Conservation (phyloP, 2,797 vertebrate species). For the Calcarius lapponicus region DNA sequence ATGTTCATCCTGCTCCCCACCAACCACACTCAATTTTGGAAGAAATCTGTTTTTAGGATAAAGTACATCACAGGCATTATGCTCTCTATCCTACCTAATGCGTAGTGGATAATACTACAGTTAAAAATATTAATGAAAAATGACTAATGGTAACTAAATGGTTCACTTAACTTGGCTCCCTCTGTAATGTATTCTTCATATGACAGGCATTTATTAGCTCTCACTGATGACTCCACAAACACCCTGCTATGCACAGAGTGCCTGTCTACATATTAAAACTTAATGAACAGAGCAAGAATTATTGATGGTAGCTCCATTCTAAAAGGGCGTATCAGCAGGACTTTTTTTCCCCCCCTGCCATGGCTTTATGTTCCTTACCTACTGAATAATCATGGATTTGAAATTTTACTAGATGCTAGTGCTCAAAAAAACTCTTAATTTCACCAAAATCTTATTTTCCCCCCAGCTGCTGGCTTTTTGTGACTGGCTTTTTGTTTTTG, state of each 20-base stretch:
- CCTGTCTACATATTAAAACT: constrained; percentile 62
- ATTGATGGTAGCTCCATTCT: constrained; percentile 44
- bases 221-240: constrained; percentile 49
- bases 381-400: neutral
- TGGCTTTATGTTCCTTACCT: constrained; percentile 3
- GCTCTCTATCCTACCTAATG: constrained; percentile 6
- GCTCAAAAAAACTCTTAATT: neutral
- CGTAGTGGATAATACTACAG: neutral
- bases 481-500: neutral
- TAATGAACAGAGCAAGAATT: constrained; percentile 49
- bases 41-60: neutral
- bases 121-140: constrained; percentile 62
- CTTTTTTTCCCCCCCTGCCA: neutral
- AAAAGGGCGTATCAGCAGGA: constrained; percentile 13
- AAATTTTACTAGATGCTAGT: neutral
- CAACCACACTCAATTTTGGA: neutral
- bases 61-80: neutral
- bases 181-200: constrained; percentile 35
- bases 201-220: constrained; percentile 63
- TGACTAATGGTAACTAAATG: constrained; percentile 50
- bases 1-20: neutral
- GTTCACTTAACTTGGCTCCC: constrained; percentile 45
- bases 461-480: neutral
- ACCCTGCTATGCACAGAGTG: constrained; percentile 40
- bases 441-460: neutral